Evolutionary conservation across 2,888 invertebrate genomes (phyloP), one percentile per base, ranked within the genome.

Genomic region (Mesopsocus fuscifrons): DNA sequence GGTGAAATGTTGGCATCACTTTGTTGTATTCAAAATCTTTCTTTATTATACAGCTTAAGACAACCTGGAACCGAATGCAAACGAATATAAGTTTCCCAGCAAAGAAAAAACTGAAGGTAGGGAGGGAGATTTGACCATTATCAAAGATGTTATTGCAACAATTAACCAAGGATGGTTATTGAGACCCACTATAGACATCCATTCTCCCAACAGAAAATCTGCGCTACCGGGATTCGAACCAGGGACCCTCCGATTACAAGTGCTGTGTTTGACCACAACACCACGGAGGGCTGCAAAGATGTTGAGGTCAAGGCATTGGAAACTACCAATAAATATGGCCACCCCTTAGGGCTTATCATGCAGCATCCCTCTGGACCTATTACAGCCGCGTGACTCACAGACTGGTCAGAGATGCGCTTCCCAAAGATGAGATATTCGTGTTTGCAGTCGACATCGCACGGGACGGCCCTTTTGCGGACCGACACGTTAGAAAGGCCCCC

Each of bases 1-100:
- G 94, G 67, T 94, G 92, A 71, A 95, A 95, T 35, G 92, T 92
- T 23, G 95, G 94, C 84, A 92, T 94, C 55, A 92, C 91, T 69
- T 88, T 89, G 65, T 88, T 87, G 69, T 94, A 94, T 61, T 88
- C 84, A 63, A 94, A 85, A 65, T 94, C 92, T 61, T 87, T 85
- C 65, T 89, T 89, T 60, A 94, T 84, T 42, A 82, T 81, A 71
- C 92, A 94, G 64, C 87, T 85, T 52, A 94, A 71, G 51, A 94
- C 87, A 57, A 84, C 81, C 91, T 92, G 65, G 3, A 59, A 57
- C 38, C 41, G 41, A 41, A 46, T 45, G 44, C 15, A 48, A 42
- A 15, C 45, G 46, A 41, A 43, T 42, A 33, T 17, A 13, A 18
- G 9, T 34, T 33, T 26, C 21, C n/a, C n/a, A n/a, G n/a, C n/a